Percentiles rank a stretch among this genome's conserved stretches.
Evolutionary conservation across 2,888 invertebrate species (phyloP).

Genomic region (Pseudococcus jackbeardsleyi): DNA sequence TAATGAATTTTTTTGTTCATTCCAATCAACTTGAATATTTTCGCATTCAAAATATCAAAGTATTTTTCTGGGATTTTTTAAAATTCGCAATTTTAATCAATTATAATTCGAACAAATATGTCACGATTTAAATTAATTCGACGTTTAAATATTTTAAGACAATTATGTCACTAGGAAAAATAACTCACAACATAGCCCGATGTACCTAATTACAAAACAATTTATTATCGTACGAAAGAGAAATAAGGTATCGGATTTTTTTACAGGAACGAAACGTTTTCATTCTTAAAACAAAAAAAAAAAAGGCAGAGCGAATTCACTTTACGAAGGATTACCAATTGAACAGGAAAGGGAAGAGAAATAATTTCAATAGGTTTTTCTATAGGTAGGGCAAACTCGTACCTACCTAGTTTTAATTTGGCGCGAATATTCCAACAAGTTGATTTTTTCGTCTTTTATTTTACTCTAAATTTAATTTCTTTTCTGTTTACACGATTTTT

Average conservation of each 20-base stretch:
- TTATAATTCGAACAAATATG: not conserved
- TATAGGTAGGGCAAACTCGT: not conserved
- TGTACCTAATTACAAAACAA: conserved; percentile 1
- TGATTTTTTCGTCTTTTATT: not conserved
- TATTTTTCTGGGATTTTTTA: too few species aligned
- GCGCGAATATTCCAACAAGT: not conserved
- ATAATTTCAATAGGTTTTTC: not conserved
- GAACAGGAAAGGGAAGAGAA: not conserved
- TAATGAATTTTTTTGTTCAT: too few species aligned
- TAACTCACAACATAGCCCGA: not conserved
- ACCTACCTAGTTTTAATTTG: not conserved
- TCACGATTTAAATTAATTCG: not conserved
- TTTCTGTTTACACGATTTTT: not conserved
- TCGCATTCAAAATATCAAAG: too few species aligned
- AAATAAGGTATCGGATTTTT: not conserved
- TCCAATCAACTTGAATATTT: too few species aligned
- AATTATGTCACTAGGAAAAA: not conserved
- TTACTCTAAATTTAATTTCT: not conserved
- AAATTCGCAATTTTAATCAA: not conserved
- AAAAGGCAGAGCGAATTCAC: not conserved
- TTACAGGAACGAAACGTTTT: not conserved
- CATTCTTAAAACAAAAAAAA: not conserved
- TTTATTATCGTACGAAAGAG: conserved; percentile 5
- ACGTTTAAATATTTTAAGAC: not conserved
- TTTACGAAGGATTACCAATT: not conserved